Conservation (phyloP, 1,140 invertebrate genomes). For the Panagrolaimus sp. region DNA sequence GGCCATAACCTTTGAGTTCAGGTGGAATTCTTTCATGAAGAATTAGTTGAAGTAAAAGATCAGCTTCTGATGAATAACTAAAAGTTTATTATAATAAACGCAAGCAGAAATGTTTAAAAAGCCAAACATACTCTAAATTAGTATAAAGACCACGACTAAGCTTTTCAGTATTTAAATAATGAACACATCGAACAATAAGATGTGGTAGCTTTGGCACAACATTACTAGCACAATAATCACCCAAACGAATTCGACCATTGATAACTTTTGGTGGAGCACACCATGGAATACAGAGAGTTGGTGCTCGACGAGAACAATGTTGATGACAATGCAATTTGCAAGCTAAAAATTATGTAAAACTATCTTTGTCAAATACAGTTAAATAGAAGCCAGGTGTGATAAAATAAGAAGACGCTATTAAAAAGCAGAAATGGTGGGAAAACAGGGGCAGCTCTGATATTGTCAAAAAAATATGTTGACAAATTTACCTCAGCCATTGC, state of each 20-base stretch:
- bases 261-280: constrained; percentile 1
- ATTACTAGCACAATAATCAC: constrained; percentile 62
- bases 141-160: constrained; percentile 75
- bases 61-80: not conserved
- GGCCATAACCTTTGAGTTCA: constrained; percentile 62
- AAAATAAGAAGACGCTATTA: too few relatives aligned
- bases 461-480: too few relatives aligned
- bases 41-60: not conserved
- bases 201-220: constrained; percentile 83
- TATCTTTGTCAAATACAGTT: too few relatives aligned
- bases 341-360: not conserved
- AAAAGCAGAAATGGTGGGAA: too few relatives aligned
- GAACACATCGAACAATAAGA: constrained; percentile 83
- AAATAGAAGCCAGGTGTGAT: too few relatives aligned
- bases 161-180: constrained; percentile 79
- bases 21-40: constrained; percentile 66
- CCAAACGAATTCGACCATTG: constrained; percentile 19
- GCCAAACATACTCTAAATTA: not conserved
- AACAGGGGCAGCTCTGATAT: too few relatives aligned
- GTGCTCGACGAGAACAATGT: constrained; percentile 23
- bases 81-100: constrained; percentile 10
- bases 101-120: too few relatives aligned
- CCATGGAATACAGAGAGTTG: constrained; percentile 37
- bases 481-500: too few relatives aligned
- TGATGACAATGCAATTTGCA: constrained; percentile 33